Percentiles rank a stretch among this genome's conserved stretches.
Evolutionary conservation across 2,113 vertebrate species (phyloP).

Genomic region (Lepus europaeus): DNA sequence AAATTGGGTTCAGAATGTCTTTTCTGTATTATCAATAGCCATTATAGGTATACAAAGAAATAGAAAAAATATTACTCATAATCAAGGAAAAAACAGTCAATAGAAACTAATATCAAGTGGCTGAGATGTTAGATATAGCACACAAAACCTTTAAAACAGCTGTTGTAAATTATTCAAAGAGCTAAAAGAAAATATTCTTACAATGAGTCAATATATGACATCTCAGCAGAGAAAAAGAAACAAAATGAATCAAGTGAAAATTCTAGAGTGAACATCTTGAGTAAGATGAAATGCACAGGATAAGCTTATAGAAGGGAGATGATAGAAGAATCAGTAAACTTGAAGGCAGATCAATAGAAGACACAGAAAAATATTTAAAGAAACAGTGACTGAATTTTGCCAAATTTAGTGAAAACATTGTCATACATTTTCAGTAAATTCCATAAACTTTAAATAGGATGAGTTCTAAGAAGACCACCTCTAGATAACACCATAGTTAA

Average conservation of each 20-base stretch:
- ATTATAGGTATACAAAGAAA: constrained; percentile 2
- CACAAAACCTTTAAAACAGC: background rate
- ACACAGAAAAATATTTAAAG: background rate
- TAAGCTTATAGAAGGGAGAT: background rate
- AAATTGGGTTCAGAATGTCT: background rate
- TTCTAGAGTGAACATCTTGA: constrained; percentile 35
- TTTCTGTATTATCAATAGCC: background rate
- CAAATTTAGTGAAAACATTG: background rate
- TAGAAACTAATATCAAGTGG: background rate
- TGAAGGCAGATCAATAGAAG: background rate
- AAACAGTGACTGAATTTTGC: background rate
- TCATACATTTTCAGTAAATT: background rate
- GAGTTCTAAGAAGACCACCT: constrained; percentile 4
- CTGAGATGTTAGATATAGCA: background rate
- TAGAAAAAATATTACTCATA: background rate
- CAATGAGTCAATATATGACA: background rate
- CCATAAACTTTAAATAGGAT: background rate
- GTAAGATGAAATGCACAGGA: background rate
- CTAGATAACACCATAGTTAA: background rate
- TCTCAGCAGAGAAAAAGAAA: constrained; percentile 15
- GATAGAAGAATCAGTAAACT: background rate
- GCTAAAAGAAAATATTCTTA: constrained; percentile 23
- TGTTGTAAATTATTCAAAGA: background rate
- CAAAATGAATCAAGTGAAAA: constrained; percentile 43
- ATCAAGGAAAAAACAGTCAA: background rate